These are phyloP conservation scores for Bubo bubo DNA, from an alignment of 2,113 vertebrate genomes.

Conservation along the genomic window DNA sequence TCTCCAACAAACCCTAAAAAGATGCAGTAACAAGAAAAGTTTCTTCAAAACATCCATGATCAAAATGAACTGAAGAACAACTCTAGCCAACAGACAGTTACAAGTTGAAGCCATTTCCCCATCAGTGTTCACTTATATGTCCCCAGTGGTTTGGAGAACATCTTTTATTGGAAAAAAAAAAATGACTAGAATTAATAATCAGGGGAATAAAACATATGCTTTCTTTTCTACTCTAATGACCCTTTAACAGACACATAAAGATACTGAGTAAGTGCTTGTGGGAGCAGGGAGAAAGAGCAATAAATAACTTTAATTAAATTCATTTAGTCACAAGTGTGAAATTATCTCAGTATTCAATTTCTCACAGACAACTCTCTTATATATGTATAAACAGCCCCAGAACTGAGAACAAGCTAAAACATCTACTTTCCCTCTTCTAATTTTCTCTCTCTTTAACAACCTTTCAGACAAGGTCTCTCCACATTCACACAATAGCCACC, in stretches of 20 bases:
- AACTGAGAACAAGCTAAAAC: slow-evolving; percentile 44
- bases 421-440: not conserved
- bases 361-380: not conserved
- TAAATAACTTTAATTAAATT: slow-evolving; percentile 2
- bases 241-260: not conserved
- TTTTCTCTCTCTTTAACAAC: slow-evolving; percentile 32
- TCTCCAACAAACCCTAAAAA: not conserved
- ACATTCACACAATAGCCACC: slow-evolving; percentile 38
- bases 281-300: not conserved
- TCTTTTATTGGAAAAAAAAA: not conserved
- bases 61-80: not conserved
- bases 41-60: not conserved
- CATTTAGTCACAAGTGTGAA: not conserved
- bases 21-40: not conserved
- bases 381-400: not conserved
- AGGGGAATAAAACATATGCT: not conserved
- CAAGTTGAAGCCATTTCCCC: not conserved
- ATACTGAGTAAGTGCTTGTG: not conserved
- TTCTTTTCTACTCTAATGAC: not conserved
- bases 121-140: not conserved
- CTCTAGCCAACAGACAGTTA: not conserved
- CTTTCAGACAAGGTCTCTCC: slow-evolving; percentile 30
- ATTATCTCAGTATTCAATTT: not conserved
- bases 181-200: not conserved
- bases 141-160: not conserved